Evolutionary conservation across 2,113 vertebrate species (phyloP).

Genomic region (Plecturocebus donacophilus): DNA sequence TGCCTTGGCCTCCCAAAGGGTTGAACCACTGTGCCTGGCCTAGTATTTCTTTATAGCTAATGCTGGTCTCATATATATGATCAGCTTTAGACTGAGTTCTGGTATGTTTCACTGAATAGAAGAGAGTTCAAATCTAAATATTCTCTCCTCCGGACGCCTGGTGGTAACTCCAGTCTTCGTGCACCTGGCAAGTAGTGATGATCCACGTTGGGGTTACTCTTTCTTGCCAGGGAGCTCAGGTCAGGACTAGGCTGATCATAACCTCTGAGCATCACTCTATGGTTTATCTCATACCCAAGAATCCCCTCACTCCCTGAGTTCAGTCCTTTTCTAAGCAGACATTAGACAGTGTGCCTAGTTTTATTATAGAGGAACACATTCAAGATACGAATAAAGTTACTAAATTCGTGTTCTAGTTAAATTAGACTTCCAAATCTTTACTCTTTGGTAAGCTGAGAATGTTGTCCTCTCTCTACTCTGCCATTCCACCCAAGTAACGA

Average conservation of each 20-base stretch:
- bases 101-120: background rate
- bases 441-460: background rate
- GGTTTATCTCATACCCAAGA: background rate
- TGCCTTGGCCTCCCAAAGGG: too few relatives aligned
- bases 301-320: background rate
- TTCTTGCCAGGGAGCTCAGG: background rate
- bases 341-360: background rate
- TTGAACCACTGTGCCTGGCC: too few relatives aligned
- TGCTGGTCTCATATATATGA: background rate
- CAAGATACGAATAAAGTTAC: background rate
- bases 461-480: background rate
- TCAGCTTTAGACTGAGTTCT: background rate
- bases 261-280: background rate
- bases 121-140: background rate
- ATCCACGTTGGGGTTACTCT: background rate
- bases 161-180: background rate
- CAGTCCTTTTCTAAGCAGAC: background rate
- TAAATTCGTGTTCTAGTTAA: background rate
- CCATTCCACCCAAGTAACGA: background rate
- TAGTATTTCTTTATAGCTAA: background rate
- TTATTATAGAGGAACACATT: background rate
- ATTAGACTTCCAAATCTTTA: background rate
- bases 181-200: fast-evolving
- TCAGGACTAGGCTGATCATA: background rate
- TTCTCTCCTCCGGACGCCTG: background rate